phyloP scores from a whole-genome alignment of 2,888 invertebrate genomes.

The Gortyna flavago region DNA sequence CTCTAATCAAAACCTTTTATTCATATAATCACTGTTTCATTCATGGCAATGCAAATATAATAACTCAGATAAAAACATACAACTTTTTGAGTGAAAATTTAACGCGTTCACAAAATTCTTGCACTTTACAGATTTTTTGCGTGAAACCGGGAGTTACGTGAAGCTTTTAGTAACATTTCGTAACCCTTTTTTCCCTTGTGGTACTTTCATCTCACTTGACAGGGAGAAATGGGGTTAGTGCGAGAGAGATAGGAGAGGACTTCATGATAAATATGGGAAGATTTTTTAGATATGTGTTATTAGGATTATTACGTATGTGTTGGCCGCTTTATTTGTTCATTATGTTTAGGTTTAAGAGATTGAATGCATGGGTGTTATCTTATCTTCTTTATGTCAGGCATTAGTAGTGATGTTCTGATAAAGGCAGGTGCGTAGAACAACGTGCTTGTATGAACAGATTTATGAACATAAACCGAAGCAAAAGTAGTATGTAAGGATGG shows the following conservation, averaged over 20 bases:
- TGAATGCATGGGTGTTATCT: neutral
- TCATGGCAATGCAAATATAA: constrained; percentile 29
- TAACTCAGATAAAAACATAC: constrained; percentile 28
- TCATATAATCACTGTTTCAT: constrained; percentile 13
- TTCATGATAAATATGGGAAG: constrained; percentile 49
- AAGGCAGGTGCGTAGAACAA: too few species aligned
- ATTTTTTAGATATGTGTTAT: constrained; percentile 50
- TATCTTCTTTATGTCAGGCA: neutral
- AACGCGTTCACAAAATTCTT: constrained; percentile 15
- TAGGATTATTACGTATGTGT: constrained; percentile 32
- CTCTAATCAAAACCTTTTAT: neutral
- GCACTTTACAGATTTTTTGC: constrained; percentile 49
- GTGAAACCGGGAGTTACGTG: constrained; percentile 23
- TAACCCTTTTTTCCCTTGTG: constrained; percentile 33
- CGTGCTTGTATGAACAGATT: too few species aligned
- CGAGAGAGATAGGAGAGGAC: constrained; percentile 20
- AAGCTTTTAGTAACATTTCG: constrained; percentile 46
- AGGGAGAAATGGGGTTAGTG: constrained; percentile 23
- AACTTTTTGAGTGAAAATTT: constrained; percentile 18
- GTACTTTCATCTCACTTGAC: constrained; percentile 45
- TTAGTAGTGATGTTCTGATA: neutral
- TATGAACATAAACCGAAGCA: too few species aligned
- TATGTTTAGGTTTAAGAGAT: neutral
- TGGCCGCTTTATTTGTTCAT: too few species aligned
- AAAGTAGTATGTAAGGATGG: too few species aligned